Base-by-base conservation (phyloP, 2,797 vertebrate genomes). In the Gambelia wislizenii region DNA sequence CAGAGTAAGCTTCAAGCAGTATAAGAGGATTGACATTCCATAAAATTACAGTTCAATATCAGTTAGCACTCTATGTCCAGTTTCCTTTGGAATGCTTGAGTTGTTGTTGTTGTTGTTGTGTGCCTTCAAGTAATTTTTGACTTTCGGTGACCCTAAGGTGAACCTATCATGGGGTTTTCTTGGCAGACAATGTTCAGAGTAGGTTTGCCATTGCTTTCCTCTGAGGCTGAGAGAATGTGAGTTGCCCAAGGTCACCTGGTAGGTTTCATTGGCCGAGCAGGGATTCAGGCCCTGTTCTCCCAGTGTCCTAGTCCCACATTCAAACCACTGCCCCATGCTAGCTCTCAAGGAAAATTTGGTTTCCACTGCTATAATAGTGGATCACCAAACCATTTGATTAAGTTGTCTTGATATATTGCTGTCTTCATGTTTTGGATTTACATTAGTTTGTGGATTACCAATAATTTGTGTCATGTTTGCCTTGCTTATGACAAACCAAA, bases 401-500 rank as follows among this genome's bases (percentile, higher is more conserved):
- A 69, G 16, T 47, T 86, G 75, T 1, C 80, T 84, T 88, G 14
- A 67, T 84, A 1, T 77, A 85, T 25, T 78, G 7, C 25, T 88
- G 92, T 1, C 16, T 79, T 90, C 49, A 64, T 67, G 27, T 67
- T 67, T 9, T 33, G 10, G 22, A 27, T 12, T 30, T 25, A 47
- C 47, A 6, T 9, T 79, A 3, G n/a, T 85, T 89, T 30, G 39
- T 75, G 4, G 2, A 76, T 75, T 77, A 42, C 33, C 74, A 2
- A 39, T 64, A 0, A 70, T 84, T 89, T 90, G 59, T 90, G 5
- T 10, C 14, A 47, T 1, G 52, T 56, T 74, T 82, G 39, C 30
- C 67, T 36, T 6, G 54, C 86, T 89, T 76, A 69, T 49, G 16
- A 91, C 91, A 93, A 92, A 88, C 18, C 59, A 88, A n/a, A 88